Base-by-base conservation (phyloP, 2,888 invertebrate genomes). In the Acleris literana region DNA sequence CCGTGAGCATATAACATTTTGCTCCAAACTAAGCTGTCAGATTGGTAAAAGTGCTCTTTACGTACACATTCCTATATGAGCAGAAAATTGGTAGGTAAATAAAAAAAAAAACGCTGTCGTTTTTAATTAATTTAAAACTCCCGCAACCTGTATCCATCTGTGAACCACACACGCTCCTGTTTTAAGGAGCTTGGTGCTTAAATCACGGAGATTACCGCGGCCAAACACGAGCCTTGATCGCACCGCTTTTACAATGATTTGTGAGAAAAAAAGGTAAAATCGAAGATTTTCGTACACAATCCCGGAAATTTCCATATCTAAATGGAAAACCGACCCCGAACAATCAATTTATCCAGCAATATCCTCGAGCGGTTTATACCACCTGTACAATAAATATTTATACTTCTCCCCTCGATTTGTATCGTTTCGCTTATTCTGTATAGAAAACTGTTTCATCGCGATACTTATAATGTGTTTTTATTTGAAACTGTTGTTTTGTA, bases 331-430 rank as follows among this genome's bases (percentile, higher is more conserved):
- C 92, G 88, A 91, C 90, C 92, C 90, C 87, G 90, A 87, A 91
- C 92, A 92, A 92, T 92, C 92, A 92, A 92, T 92, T 92, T 92
- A 92, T 91, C 92, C 90, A 84, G 84, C 91, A 90, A 91, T 91
- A 92, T 92, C 90, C 90, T 90, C 86, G 79, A 88, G 90, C 90
- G 90, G 90, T 90, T 90, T 91, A 92, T 90, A 90, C 90, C 91
- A 91, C 91, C 91, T 91, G 92, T 90, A 90, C 89, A 88, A 92
- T 91, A 91, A 91, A 92, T 92, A 90, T 92, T 91, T 92, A 90
- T 90, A 88, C 83, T 83, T 85, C 84, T 81, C 84, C 86, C 88
- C 83, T 84, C 85, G 81, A 86, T 86, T 88, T 88, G 86, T 89
- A 85, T 85, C 83, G 81, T 73, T 76, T 73, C 75, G 77, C 77